These are phyloP conservation scores for Sepiola atlantica DNA, from an alignment of 2,888 invertebrate genomes.

Conservation along the genomic window DNA sequence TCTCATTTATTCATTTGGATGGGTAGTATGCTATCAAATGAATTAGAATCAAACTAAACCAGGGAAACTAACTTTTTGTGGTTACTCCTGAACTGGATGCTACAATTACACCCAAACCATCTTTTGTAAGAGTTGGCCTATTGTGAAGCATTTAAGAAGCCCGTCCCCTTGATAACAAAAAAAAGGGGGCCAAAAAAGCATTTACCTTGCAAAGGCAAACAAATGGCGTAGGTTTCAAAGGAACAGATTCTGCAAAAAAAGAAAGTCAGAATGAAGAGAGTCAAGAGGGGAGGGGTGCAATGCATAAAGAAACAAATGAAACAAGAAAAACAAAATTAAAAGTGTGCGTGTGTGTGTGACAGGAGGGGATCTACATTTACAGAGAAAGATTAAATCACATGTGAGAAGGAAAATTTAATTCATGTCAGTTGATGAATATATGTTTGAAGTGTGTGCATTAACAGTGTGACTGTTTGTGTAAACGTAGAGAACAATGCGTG, in stretches of 20 bases:
- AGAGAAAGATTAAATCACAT: not conserved
- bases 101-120: not conserved
- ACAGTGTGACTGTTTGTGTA: not conserved
- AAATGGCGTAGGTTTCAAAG: conserved; percentile 19
- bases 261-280: not conserved
- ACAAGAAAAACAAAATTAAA: not conserved
- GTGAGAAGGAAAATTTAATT: not conserved
- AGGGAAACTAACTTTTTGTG: not conserved
- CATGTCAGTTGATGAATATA: not conserved
- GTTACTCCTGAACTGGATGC: not conserved
- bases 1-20: no score
- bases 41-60: not conserved
- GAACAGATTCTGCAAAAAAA: not conserved
- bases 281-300: not conserved
- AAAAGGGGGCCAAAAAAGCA: not conserved
- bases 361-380: no score
- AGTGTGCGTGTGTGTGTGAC: not conserved
- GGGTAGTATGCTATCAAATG: not conserved
- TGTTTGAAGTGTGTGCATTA: not conserved
- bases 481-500: not conserved
- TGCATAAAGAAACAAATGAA: not conserved
- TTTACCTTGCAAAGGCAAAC: conserved; percentile 8
- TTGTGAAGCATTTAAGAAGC: not conserved
- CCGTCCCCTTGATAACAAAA: no score
- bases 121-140: not conserved